Percentiles rank a stretch among this genome's conserved stretches.
These are phyloP conservation scores for Pyxicephalus adspersus DNA, from an alignment of 2,113 vertebrate genomes.

Conservation along the genomic window DNA sequence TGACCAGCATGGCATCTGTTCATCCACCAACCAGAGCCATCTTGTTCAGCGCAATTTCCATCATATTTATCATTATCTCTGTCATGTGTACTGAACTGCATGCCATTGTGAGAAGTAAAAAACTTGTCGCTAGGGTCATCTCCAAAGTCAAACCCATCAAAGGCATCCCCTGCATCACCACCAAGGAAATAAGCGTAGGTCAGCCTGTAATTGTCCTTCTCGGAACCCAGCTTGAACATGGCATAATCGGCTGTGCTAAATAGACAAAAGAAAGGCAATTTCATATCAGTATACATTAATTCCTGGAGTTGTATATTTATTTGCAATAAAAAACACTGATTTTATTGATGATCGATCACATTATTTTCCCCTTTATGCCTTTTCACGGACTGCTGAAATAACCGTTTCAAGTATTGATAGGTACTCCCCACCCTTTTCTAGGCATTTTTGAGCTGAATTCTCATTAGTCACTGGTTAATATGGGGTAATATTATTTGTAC, in stretches of 20 bases:
- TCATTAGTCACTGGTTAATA: no score
- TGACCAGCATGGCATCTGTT: constrained; percentile 94
- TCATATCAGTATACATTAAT: background rate
- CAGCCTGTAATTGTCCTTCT: constrained; percentile 85
- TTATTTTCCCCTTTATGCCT: no score
- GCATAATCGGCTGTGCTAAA: constrained; percentile 87
- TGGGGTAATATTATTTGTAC: no score
- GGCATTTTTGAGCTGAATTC: no score
- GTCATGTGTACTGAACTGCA: constrained; percentile 90
- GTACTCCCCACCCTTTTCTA: no score
- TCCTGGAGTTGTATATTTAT: no score
- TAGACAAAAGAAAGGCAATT: constrained; percentile 17
- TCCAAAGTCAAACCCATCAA: constrained; percentile 86
- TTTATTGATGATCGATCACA: no score
- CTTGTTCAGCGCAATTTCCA: constrained; percentile 88
- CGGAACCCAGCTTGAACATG: constrained; percentile 80
- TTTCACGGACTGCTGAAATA: no score
- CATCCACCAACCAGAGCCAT: constrained; percentile 98
- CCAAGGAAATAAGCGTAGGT: constrained; percentile 81
- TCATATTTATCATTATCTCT: constrained; percentile 87
- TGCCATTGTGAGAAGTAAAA: constrained; percentile 88
- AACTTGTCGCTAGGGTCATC: constrained; percentile 87
- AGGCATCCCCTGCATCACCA: constrained; percentile 90
- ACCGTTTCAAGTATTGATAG: no score
- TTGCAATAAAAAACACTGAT: no score